Evolutionary conservation across 2,888 invertebrate species (phyloP).

Genomic region (Drosophila mimica): DNA sequence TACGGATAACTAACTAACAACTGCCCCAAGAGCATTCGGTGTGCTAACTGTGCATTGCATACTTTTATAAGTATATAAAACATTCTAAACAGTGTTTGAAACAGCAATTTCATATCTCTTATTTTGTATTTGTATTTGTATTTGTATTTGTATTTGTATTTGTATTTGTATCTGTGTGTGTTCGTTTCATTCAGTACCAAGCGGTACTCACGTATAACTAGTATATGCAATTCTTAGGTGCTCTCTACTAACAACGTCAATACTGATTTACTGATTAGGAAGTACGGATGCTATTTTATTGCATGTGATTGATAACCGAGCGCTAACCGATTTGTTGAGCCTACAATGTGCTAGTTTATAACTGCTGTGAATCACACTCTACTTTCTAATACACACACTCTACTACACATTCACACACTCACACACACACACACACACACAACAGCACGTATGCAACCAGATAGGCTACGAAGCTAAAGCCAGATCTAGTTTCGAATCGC

Average conservation of each 20-base stretch:
- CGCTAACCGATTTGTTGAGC: conserved; percentile 34
- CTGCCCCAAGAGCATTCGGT: conserved; percentile 31
- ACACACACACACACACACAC: neutral
- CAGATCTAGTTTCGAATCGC: conserved; percentile 7
- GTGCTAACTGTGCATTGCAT: conserved; percentile 35
- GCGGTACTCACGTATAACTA: conserved; percentile 4
- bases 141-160: too few relatives aligned
- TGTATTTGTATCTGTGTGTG: neutral
- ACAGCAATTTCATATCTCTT: too few relatives aligned
- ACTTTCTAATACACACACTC: neutral
- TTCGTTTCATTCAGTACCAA: neutral
- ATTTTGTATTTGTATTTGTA: too few relatives aligned
- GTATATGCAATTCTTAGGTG: conserved; percentile 29
- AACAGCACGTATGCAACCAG: conserved; percentile 16
- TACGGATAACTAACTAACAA: conserved; percentile 43
- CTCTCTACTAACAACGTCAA: conserved; percentile 39
- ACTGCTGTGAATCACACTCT: conserved; percentile 15
- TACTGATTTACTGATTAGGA: conserved; percentile 65
- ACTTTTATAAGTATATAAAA: neutral
- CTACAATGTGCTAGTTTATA: conserved; percentile 37
- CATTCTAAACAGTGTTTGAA: too few relatives aligned
- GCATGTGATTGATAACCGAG: conserved; percentile 23
- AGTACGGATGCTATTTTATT: conserved; percentile 46
- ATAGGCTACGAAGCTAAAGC: conserved; percentile 5
- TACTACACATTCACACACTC: conserved; percentile 1